phyloP scores from a whole-genome alignment of 2,888 invertebrate genomes.

The Lepidocyrtinus sp. region DNA sequence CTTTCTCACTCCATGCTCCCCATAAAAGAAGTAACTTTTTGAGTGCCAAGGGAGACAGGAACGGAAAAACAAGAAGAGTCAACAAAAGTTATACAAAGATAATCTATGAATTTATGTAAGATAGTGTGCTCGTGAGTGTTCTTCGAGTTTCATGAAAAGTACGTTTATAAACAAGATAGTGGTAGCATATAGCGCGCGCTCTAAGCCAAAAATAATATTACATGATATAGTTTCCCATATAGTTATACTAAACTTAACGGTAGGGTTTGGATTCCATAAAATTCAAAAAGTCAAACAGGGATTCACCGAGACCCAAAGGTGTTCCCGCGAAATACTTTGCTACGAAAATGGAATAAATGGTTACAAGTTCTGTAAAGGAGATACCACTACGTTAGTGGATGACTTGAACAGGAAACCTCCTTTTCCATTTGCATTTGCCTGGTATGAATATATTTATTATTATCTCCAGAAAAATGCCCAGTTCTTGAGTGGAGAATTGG shows the following conservation, averaged over 20 bases:
- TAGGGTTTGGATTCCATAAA: conserved; percentile 36
- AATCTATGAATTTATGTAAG: conserved; percentile 10
- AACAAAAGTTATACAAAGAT: conserved; percentile 51
- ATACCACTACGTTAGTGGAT: too few species aligned
- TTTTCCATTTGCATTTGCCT: background rate
- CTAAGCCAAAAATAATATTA: too few species aligned
- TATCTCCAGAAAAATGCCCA: background rate
- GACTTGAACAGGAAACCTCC: background rate
- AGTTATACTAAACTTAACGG: conserved; percentile 34
- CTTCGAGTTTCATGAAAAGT: too few species aligned
- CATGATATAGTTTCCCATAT: too few species aligned
- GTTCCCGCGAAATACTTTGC: too few species aligned
- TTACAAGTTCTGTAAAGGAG: too few species aligned
- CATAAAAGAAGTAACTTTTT: conserved; percentile 41
- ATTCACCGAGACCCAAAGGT: conserved; percentile 50
- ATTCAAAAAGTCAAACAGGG: conserved; percentile 36
- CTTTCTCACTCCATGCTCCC: conserved; percentile 33
- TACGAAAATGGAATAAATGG: conserved; percentile 5
- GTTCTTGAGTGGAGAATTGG: conserved; percentile 39
- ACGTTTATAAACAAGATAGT: too few species aligned
- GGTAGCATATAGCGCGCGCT: too few species aligned
- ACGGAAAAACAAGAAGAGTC: conserved; percentile 36
- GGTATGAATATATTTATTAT: too few species aligned
- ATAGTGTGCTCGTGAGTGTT: too few species aligned
- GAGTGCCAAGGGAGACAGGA: conserved; percentile 50